phyloP scores from a whole-genome alignment of 2,888 invertebrate species.

The Andrena flavipes region DNA sequence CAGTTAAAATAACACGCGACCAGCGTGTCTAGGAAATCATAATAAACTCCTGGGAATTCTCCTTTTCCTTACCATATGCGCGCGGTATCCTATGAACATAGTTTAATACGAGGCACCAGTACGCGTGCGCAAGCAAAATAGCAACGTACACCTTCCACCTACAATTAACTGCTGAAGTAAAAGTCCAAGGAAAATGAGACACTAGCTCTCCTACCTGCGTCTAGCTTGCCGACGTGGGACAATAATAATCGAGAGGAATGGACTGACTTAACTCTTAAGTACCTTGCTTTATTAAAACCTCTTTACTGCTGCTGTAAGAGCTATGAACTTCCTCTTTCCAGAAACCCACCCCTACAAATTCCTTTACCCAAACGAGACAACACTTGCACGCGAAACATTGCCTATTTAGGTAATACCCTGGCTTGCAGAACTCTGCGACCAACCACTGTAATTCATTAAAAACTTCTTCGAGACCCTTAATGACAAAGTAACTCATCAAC shows the following conservation, averaged over 20 bases:
- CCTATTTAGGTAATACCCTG: background rate
- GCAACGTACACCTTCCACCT: background rate
- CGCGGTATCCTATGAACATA: background rate
- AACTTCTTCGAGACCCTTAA: background rate
- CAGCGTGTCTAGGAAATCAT: slow-evolving; percentile 27
- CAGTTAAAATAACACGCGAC: slow-evolving; percentile 48
- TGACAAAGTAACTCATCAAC: background rate
- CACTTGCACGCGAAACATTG: background rate
- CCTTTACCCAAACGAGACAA: background rate
- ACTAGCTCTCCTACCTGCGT: background rate
- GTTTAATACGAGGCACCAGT: slow-evolving; percentile 16
- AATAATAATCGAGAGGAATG: background rate
- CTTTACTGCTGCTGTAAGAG: background rate
- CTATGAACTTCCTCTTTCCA: background rate
- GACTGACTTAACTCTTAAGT: too few species aligned
- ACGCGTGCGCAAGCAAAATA: background rate
- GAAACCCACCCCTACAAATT: background rate
- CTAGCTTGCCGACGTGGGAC: background rate
- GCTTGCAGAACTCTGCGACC: background rate
- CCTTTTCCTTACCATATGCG: background rate
- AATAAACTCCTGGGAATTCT: slow-evolving; percentile 41
- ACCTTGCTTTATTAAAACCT: background rate
- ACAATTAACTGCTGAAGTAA: background rate
- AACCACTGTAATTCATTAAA: background rate
- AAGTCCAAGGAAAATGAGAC: background rate